Percentiles rank a stretch among this genome's conserved stretches.
Conservation (phyloP, 1,140 invertebrate species). For the Neodiprion virginianus region DNA sequence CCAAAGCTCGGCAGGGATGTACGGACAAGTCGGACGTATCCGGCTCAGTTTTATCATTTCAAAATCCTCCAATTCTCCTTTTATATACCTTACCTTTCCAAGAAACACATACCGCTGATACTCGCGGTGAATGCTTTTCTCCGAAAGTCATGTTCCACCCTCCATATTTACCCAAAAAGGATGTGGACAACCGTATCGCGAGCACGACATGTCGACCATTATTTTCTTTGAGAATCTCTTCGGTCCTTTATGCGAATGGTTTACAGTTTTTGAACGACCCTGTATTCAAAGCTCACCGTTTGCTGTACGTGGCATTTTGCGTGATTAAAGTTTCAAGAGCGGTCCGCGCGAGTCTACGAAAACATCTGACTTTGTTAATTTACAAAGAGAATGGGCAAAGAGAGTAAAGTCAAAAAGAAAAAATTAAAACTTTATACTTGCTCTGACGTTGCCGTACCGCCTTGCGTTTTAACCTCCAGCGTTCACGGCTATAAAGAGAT, state of each 20-base stretch:
- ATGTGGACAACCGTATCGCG: neutral
- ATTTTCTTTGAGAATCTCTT: neutral
- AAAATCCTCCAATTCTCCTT: neutral
- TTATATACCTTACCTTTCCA: neutral
- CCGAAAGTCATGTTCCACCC: neutral
- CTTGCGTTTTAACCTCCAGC: neutral
- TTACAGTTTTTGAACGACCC: neutral
- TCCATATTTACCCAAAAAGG: neutral
- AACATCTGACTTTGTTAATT: slow-evolving; percentile 18
- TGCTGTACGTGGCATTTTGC: slow-evolving; percentile 4
- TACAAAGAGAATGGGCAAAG: slow-evolving; percentile 10
- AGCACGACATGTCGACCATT: neutral
- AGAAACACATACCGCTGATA: neutral
- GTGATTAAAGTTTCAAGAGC: neutral
- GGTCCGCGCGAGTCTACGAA: neutral
- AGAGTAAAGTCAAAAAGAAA: neutral
- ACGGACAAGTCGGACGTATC: neutral
- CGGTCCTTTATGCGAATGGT: neutral
- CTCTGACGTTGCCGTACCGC: neutral
- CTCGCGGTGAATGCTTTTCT: neutral
- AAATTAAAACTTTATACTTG: neutral
- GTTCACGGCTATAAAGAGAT: slow-evolving; percentile 10
- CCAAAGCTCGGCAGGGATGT: neutral
- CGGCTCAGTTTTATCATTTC: neutral
- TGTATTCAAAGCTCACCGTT: neutral